phyloP scores from a whole-genome alignment of 92 coral and sea anemone species.

The Isaurus tuberculatus region DNA sequence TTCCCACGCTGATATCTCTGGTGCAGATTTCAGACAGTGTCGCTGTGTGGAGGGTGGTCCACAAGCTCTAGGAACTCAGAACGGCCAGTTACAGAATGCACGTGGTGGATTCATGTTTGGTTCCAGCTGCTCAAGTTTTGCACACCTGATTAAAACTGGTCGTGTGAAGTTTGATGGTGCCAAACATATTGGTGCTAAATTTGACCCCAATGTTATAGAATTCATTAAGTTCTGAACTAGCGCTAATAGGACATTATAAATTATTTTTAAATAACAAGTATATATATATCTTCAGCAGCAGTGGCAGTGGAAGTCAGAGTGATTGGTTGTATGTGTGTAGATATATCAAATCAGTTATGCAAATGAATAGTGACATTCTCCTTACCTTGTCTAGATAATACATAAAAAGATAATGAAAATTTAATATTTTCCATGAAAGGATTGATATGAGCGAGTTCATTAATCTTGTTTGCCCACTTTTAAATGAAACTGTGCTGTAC shows the following conservation, averaged over 20 bases:
- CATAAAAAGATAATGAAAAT: too few species aligned
- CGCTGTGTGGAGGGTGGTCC: constrained; percentile 93
- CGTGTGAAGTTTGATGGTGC: constrained; percentile 88
- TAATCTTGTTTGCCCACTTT: too few species aligned
- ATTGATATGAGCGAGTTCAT: too few species aligned
- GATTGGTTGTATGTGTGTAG: too few species aligned
- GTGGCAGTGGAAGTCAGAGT: too few species aligned
- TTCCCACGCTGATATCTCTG: constrained; percentile 82
- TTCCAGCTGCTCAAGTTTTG: constrained; percentile 95
- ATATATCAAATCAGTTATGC: too few species aligned
- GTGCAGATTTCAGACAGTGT: constrained; percentile 98
- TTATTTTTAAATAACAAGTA: neutral
- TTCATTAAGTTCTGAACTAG: constrained; percentile 66
- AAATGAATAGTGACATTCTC: too few species aligned
- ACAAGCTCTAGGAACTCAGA: constrained; percentile 78
- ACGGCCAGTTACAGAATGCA: constrained; percentile 62
- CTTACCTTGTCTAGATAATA: too few species aligned
- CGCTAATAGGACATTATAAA: neutral
- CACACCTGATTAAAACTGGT: constrained; percentile 84
- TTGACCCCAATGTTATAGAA: constrained; percentile 89
- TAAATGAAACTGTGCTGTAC: too few species aligned
- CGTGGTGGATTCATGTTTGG: constrained; percentile 98
- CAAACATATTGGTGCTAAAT: constrained; percentile 90
- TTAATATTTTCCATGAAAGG: too few species aligned
- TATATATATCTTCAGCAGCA: too few species aligned